Evolutionary conservation across 1,140 invertebrate species (phyloP).

Genomic region (Psilanteris sp.): DNA sequence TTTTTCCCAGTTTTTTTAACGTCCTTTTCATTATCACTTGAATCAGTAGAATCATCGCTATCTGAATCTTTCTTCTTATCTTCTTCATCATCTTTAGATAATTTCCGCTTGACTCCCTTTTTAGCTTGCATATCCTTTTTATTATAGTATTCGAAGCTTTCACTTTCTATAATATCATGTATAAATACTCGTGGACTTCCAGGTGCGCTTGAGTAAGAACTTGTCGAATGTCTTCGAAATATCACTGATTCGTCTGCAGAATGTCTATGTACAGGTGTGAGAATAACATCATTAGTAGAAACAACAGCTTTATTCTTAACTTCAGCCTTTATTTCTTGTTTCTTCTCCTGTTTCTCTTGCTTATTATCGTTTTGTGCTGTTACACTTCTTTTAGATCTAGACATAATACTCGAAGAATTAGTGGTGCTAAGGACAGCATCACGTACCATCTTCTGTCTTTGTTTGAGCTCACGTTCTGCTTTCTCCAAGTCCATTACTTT

Average conservation of each 20-base stretch:
- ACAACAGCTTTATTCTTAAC: constrained; percentile 72
- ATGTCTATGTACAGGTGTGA: constrained; percentile 80
- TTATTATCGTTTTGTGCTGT: constrained; percentile 59
- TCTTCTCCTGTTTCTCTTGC: constrained; percentile 76
- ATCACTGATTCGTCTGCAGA: constrained; percentile 88
- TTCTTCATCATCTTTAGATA: background rate
- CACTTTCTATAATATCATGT: constrained; percentile 61
- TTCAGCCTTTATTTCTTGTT: constrained; percentile 68
- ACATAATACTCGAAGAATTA: constrained; percentile 62
- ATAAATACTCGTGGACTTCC: constrained; percentile 79
- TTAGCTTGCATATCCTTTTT: constrained; percentile 38
- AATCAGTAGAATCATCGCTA: background rate
- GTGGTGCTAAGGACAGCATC: constrained; percentile 80
- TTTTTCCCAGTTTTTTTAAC: constrained; percentile 28
- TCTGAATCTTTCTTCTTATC: constrained; percentile 1
- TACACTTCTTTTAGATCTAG: constrained; percentile 77
- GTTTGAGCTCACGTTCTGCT: constrained; percentile 75
- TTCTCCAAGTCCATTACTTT: constrained; percentile 81
- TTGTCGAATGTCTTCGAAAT: constrained; percentile 88
- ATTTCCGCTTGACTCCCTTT: constrained; percentile 45
- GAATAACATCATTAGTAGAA: constrained; percentile 79
- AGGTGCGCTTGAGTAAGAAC: constrained; percentile 88
- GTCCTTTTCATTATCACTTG: constrained; percentile 9
- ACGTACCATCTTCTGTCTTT: constrained; percentile 80
- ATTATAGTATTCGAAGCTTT: constrained; percentile 55